These are phyloP conservation scores for Odontocerum albicorne DNA, from an alignment of 2,888 invertebrate species.

Conservation along the genomic window DNA sequence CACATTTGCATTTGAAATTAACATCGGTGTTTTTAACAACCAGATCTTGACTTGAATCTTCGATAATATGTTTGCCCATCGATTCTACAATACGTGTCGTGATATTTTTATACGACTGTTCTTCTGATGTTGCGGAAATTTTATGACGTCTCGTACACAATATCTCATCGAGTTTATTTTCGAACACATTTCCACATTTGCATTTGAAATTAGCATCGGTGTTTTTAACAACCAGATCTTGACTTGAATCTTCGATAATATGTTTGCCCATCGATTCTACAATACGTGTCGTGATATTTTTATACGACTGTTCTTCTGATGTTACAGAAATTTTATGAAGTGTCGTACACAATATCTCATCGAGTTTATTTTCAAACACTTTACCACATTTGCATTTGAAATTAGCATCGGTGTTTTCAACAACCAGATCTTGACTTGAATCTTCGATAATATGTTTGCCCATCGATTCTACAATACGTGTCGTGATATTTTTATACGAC, in stretches of 20 bases:
- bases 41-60: background rate
- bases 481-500: no score
- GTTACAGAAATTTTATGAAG: no score
- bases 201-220: background rate
- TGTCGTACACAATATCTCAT: background rate
- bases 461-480: no score
- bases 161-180: background rate
- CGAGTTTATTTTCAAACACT: background rate
- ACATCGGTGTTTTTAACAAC: background rate
- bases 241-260: background rate
- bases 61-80: no score
- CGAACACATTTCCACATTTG: background rate
- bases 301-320: no score
- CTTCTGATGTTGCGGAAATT: no score
- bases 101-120: no score
- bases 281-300: no score
- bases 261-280: no score
- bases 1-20: background rate
- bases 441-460: background rate
- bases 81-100: no score
- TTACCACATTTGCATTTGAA: background rate
- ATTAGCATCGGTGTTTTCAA: background rate
- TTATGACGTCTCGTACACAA: background rate
- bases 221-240: background rate
- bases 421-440: background rate